Evolutionary conservation across 2,113 vertebrate species (phyloP).

Genomic region (Gallinago paraguaiae): DNA sequence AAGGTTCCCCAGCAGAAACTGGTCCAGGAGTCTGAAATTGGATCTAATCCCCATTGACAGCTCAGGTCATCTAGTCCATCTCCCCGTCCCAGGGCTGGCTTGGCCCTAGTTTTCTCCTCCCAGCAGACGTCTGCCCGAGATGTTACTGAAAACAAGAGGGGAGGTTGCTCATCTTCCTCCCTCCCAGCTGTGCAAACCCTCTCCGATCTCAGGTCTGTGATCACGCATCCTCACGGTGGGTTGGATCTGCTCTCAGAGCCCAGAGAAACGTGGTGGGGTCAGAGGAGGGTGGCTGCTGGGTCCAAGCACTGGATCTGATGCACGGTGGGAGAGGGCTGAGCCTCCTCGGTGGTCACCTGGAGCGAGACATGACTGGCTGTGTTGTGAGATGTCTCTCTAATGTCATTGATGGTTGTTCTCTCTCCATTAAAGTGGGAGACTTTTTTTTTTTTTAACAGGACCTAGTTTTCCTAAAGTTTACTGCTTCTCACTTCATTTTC

Average conservation of each 20-base stretch:
- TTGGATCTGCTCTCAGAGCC: background rate
- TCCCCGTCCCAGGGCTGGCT: background rate
- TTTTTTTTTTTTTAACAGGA: background rate
- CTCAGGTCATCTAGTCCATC: background rate
- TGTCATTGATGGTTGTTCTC: background rate
- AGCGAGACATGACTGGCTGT: fast-evolving
- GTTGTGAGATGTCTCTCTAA: background rate
- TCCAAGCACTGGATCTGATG: background rate
- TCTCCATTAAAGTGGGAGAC: background rate
- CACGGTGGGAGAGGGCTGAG: background rate
- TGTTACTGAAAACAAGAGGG: background rate
- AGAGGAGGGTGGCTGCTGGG: background rate
- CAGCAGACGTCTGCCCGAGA: background rate
- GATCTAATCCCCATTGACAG: background rate
- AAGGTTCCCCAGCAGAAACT: background rate
- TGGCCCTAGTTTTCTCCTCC: fast-evolving
- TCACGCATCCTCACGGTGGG: no score
- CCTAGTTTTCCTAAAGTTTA: background rate
- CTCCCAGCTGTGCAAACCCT: background rate
- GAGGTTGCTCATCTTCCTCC: background rate
- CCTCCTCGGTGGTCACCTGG: background rate
- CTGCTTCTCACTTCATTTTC: background rate
- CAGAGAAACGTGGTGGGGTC: background rate
- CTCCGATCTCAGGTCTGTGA: background rate
- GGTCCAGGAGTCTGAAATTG: background rate